A percentile compares a stretch with the other conserved stretches of the same genome.
Conservation (phyloP, 2,797 vertebrate genomes). For the Buphagus erythrorhynchus region DNA sequence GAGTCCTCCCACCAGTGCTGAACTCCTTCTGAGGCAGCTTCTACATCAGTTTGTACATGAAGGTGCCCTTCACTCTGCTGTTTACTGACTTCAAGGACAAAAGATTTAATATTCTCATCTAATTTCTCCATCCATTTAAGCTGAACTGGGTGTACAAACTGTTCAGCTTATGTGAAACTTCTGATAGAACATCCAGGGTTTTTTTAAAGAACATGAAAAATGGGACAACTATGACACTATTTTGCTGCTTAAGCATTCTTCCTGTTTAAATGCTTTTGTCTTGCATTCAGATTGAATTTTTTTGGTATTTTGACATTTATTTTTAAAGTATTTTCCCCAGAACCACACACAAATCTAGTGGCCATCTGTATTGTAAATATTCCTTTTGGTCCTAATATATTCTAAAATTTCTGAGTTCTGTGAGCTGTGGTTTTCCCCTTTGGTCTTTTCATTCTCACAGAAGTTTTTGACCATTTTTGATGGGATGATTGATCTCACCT, state of each 20-base stretch:
- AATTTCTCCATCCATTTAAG: background rate
- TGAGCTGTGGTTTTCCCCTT: background rate
- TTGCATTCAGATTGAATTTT: accelerated
- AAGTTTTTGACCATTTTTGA: background rate
- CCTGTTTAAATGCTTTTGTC: background rate
- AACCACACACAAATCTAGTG: background rate
- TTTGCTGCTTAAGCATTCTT: background rate
- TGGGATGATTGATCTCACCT: background rate
- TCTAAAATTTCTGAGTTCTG: background rate
- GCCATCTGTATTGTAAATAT: background rate
- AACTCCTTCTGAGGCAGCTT: background rate
- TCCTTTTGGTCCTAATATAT: background rate
- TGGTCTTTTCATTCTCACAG: background rate
- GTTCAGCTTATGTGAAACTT: background rate
- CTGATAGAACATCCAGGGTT: background rate
- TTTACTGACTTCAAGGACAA: background rate
- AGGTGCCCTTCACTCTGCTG: background rate
- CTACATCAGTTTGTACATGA: background rate
- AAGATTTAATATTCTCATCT: background rate
- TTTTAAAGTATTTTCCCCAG: background rate
- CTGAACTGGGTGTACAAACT: background rate
- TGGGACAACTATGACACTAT: background rate
- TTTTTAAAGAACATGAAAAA: background rate
- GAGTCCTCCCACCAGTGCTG: background rate
- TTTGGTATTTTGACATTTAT: background rate